Percentiles rank a stretch among this genome's conserved stretches.
Evolutionary conservation across 2,113 vertebrate genomes (phyloP).

Genomic region (Pygathrix nemaeus): DNA sequence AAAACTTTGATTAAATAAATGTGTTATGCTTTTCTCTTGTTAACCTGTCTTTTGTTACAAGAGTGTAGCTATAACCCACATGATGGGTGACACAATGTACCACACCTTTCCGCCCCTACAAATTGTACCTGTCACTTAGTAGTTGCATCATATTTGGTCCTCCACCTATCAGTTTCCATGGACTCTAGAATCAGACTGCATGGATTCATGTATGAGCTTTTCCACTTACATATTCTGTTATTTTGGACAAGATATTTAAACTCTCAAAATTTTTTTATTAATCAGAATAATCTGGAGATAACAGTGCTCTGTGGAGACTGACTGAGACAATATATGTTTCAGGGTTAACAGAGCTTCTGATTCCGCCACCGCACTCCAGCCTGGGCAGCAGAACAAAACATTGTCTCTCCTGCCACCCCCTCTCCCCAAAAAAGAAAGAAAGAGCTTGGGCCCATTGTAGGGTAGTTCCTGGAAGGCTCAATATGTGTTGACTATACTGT

Average conservation of each 20-base stretch:
- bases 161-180: background rate
- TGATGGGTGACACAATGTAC: background rate
- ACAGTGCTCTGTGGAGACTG: background rate
- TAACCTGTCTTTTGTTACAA: background rate
- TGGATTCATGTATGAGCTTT: background rate
- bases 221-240: background rate
- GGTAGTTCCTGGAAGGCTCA: background rate
- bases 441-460: background rate
- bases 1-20: background rate
- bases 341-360: background rate
- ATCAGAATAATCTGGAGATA: background rate
- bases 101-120: background rate
- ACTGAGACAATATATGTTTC: background rate
- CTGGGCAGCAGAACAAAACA: no score
- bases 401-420: no score
- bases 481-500: background rate
- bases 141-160: background rate
- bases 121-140: background rate
- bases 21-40: background rate
- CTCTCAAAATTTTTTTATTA: background rate
- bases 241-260: background rate
- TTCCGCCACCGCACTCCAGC: background rate
- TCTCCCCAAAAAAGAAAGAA: background rate
- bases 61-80: background rate
- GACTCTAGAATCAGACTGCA: background rate